A percentile compares a stretch with the other conserved stretches of the same genome.
These are phyloP conservation scores for Haliclystus octoradiatus DNA, from an alignment of 30 jellyfish, hydroid and myxozoan genomes.

Conservation along the genomic window DNA sequence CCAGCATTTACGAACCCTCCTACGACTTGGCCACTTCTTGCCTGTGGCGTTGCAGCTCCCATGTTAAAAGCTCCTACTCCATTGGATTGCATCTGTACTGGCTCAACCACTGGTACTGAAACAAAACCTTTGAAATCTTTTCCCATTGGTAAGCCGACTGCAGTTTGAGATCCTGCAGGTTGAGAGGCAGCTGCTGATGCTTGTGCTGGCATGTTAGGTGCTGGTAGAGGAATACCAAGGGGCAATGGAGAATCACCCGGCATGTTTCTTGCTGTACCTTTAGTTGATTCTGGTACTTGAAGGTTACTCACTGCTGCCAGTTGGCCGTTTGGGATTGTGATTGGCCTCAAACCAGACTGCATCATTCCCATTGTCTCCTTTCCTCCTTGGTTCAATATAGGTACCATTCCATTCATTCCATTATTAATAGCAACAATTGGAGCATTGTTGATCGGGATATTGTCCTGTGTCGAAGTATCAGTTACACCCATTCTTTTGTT, in stretches of 20 bases:
- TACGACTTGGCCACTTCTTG: not conserved
- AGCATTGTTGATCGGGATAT: not conserved
- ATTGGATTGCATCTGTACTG: slow-evolving; percentile 24
- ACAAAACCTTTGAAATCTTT: slow-evolving; percentile 66
- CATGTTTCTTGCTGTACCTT: slow-evolving; percentile 2
- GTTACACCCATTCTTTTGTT: not conserved
- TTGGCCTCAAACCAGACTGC: not conserved
- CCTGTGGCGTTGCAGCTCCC: slow-evolving; percentile 1
- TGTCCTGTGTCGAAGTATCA: not conserved
- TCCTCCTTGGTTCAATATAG: not conserved
- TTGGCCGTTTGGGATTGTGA: not conserved
- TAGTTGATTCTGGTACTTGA: not conserved
- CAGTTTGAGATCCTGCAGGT: slow-evolving; percentile 9
- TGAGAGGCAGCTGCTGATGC: slow-evolving; percentile 26
- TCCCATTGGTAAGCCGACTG: slow-evolving; percentile 27
- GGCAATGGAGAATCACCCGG: slow-evolving; percentile 4
- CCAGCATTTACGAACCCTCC: slow-evolving; percentile 22
- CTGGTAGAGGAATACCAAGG: slow-evolving; percentile 26
- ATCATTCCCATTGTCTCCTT: not conserved
- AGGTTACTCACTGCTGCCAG: not conserved
- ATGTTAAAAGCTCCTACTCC: not conserved
- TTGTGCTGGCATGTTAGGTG: slow-evolving; percentile 15
- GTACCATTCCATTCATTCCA: slow-evolving; percentile 1
- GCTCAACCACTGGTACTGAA: slow-evolving; percentile 71
- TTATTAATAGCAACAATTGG: not conserved